Conservation (phyloP, 2,888 invertebrate species). For the Catocala fraxini region DNA sequence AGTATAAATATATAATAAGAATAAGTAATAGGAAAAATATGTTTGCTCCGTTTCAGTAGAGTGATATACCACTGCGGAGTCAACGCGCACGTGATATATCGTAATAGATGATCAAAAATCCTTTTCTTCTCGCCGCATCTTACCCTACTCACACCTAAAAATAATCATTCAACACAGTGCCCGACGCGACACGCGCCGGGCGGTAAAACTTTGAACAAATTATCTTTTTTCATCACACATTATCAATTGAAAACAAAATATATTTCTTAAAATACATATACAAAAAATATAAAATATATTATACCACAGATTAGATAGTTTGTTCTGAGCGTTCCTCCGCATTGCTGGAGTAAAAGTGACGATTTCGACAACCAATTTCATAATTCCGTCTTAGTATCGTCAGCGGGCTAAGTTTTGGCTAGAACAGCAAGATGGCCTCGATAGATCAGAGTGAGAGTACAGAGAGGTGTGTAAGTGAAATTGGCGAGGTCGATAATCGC, state of each 20-base stretch:
- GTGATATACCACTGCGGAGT: slow-evolving; percentile 76
- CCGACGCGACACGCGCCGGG: slow-evolving; percentile 68
- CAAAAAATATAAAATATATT: slow-evolving; percentile 56
- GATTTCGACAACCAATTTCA: slow-evolving; percentile 82
- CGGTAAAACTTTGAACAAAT: slow-evolving; percentile 84
- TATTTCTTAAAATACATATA: slow-evolving; percentile 52
- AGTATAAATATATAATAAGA: slow-evolving; percentile 57
- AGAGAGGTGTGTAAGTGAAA: slow-evolving; percentile 60
- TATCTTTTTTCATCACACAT: slow-evolving; percentile 75
- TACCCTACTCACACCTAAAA: slow-evolving; percentile 85
- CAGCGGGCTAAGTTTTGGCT: slow-evolving; percentile 43
- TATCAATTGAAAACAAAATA: slow-evolving; percentile 44
- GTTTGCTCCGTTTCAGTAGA: slow-evolving; percentile 87
- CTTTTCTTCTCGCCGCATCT: slow-evolving; percentile 86
- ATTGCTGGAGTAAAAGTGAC: slow-evolving; percentile 54
- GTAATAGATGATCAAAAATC: slow-evolving; percentile 90
- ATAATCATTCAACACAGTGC: slow-evolving; percentile 82
- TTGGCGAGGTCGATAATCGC: slow-evolving; percentile 69
- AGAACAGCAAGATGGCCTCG: slow-evolving; percentile 39
- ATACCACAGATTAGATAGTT: slow-evolving; percentile 78
- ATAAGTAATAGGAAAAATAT: slow-evolving; percentile 56
- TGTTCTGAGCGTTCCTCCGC: slow-evolving; percentile 76
- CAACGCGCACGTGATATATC: slow-evolving; percentile 77
- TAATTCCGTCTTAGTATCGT: slow-evolving; percentile 48
- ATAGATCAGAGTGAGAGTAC: slow-evolving; percentile 39